Evolutionary conservation across 2,888 invertebrate genomes (phyloP).

Genomic region (Flexamia atlantica): DNA sequence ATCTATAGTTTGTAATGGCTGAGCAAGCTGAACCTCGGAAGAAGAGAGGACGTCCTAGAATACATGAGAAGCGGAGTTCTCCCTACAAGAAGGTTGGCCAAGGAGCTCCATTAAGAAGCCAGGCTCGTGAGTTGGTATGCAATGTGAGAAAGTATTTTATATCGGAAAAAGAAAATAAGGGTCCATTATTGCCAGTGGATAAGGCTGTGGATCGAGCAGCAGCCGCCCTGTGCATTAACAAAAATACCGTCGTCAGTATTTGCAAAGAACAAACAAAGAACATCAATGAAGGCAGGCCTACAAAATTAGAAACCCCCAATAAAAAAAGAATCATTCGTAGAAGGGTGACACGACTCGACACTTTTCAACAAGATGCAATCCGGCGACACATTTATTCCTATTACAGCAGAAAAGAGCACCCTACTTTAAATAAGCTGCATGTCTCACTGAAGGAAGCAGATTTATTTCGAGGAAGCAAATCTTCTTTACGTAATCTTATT

Average conservation of each 20-base stretch:
- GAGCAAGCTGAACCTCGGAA: background rate
- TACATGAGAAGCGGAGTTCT: background rate
- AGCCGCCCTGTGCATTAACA: background rate
- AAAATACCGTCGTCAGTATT: background rate
- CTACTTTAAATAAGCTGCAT: background rate
- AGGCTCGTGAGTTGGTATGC: background rate
- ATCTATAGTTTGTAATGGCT: background rate
- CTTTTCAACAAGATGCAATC: constrained; percentile 18
- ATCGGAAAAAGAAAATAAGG: constrained; percentile 1
- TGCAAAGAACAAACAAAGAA: background rate
- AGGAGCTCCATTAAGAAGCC: background rate
- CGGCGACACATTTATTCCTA: background rate
- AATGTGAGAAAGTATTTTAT: constrained; percentile 15
- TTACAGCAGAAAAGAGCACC: background rate
- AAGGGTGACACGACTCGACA: background rate
- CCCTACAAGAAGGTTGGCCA: constrained; percentile 4
- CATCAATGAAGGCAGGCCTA: background rate
- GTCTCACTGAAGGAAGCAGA: constrained; percentile 7
- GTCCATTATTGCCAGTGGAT: background rate
- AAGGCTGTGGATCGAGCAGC: background rate
- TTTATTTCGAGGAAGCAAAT: constrained; percentile 11
- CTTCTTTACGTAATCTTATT: constrained; percentile 30
- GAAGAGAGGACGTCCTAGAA: constrained; percentile 9
- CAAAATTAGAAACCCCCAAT: background rate
- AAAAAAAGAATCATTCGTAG: constrained; percentile 12